Evolutionary conservation across 1,140 invertebrate species (phyloP).

Genomic region (Medauroidea extradentata): DNA sequence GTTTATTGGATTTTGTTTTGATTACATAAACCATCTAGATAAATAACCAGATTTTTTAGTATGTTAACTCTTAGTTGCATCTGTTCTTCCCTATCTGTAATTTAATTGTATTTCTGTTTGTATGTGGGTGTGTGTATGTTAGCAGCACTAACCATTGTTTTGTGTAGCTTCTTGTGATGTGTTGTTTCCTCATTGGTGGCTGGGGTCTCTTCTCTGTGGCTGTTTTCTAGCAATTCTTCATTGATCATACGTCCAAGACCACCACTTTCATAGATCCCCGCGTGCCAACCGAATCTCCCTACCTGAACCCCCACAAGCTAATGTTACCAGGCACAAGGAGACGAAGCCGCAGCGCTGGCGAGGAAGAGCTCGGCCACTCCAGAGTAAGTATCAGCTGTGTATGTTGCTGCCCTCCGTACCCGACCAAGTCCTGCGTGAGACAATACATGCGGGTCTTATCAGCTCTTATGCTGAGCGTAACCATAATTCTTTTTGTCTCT

Average conservation of each 20-base stretch:
- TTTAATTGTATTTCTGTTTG: background rate
- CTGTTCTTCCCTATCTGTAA: background rate
- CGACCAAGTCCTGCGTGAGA: too few species aligned
- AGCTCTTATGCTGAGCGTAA: too few species aligned
- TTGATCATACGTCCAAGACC: constrained; percentile 85
- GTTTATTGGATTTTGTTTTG: too few species aligned
- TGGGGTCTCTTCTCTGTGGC: background rate
- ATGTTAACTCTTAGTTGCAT: background rate
- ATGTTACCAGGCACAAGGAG: constrained; percentile 26
- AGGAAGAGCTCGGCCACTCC: constrained; percentile 39
- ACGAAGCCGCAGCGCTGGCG: constrained; percentile 33
- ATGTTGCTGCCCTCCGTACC: too few species aligned
- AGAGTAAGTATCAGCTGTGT: background rate
- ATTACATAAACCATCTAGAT: too few species aligned
- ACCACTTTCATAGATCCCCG: constrained; percentile 97
- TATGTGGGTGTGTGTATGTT: background rate
- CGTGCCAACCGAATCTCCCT: constrained; percentile 67
- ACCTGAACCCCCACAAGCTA: constrained; percentile 39
- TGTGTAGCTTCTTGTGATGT: background rate
- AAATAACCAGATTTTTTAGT: too few species aligned
- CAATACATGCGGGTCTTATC: too few species aligned
- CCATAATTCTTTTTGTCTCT: too few species aligned
- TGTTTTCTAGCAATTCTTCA: constrained; percentile 78
- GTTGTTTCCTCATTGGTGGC: background rate
- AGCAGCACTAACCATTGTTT: background rate